Evolutionary conservation across 2,888 invertebrate genomes (phyloP), one percentile per base, ranked within the genome.

Genomic region (Acleris sparsana): DNA sequence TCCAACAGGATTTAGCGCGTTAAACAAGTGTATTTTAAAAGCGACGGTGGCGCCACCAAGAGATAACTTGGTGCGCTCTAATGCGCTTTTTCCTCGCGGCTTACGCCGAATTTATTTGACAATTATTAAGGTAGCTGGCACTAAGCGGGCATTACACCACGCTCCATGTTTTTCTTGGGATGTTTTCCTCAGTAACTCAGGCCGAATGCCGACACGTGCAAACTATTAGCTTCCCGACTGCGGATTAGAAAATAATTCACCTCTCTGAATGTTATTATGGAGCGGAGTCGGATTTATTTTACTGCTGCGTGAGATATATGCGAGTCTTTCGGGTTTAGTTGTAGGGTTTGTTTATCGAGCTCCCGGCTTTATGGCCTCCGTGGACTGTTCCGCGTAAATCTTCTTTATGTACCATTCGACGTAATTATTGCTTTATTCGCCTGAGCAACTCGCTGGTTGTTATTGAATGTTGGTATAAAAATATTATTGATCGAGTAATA

Each of bases 211-310:
- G 82, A 85, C 92, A 92, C 92, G 92, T 92, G 91, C 89, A 82
- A 89, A 91, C 92, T 92, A 92, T 92, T 92, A 92, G 91, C 90
- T 86, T 85, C 86, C 87, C 85, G 85, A 78, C 84, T 80, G 73
- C 78, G 89, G 91, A 92, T 92, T 92, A 92, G 90, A 92, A 91
- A 91, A 92, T 92, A 92, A 92, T 92, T 92, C 91, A 92, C 82
- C 86, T 79, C 87, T 85, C 85, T 84, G 86, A 89, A 91, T 89
- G 91, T 91, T 92, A 90, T 92, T 91, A 91, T 89, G 89, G 89
- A 81, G 83, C 82, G 76, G 82, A 80, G 84, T 75, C 77, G 89
- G 91, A 92, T 92, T 92, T 92, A 92, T 92, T 92, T 92, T 90
- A 92, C 89, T 87, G 88, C 87, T 71, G 39, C 75, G 72, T 74